Percentiles rank a stretch among this genome's conserved stretches.
phyloP scores from a whole-genome alignment of 1,140 invertebrate species.

The Charaxes varanes region DNA sequence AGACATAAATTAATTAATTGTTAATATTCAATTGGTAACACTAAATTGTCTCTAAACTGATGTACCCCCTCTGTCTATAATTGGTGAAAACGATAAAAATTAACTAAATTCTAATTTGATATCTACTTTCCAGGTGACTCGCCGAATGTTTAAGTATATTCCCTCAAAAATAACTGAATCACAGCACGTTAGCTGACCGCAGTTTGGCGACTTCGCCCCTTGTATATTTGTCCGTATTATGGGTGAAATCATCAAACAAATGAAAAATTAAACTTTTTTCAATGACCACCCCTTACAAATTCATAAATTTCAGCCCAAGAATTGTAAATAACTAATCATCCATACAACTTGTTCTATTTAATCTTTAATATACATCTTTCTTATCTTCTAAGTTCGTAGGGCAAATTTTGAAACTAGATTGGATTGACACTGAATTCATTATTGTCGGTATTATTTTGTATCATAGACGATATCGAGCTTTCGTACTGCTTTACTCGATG shows the following conservation, averaged over 20 bases:
- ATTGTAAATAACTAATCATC: no score
- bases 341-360: no score
- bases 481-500: no score
- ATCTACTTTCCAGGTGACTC: conserved; percentile 72
- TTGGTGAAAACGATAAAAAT: conserved; percentile 57
- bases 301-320: no score
- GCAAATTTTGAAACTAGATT: no score
- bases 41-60: conserved; percentile 52
- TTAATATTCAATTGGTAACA: conserved; percentile 60
- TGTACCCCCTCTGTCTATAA: conserved; percentile 33
- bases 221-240: conserved; percentile 25
- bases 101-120: conserved; percentile 72
- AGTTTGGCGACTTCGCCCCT: conserved; percentile 43
- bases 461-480: no score
- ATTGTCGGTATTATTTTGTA: no score
- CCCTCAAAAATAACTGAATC: conserved; percentile 60
- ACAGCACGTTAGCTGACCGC: conserved; percentile 53
- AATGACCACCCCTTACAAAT: not conserved
- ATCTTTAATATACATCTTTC: no score
- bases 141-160: conserved; percentile 71
- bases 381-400: no score
- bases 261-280: not conserved
- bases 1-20: conserved; percentile 20
- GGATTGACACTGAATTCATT: no score
- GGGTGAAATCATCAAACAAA: conserved; percentile 26